These are phyloP conservation scores for Anguilla marmorata DNA, from an alignment of 2,797 vertebrate species.

Conservation along the genomic window DNA sequence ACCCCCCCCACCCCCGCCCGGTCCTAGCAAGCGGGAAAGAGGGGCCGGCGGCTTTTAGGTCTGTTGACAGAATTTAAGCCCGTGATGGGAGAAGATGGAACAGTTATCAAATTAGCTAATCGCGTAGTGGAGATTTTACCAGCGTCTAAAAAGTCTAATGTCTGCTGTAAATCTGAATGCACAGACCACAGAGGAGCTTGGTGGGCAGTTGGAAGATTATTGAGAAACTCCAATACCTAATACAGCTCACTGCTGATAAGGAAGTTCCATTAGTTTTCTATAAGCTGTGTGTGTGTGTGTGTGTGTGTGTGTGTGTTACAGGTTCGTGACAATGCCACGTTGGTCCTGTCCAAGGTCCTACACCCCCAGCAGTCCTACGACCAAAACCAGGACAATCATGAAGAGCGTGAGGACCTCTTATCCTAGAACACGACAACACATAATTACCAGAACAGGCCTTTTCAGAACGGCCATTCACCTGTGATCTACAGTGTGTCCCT, in stretches of 20 bases:
- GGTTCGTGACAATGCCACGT: conserved; percentile 91
- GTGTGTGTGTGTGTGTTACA: conserved; percentile 61
- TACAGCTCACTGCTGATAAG: not conserved
- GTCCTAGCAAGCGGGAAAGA: too few species aligned
- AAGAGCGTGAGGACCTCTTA: conserved; percentile 82
- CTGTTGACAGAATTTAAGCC: not conserved
- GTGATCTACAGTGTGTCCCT: not conserved
- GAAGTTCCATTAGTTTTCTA: not conserved
- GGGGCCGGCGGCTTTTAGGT: not conserved
- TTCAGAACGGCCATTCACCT: not conserved
- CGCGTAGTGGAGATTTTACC: not conserved
- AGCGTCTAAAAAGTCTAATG: not conserved
- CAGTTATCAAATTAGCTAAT: not conserved
- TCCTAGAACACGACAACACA: not conserved
- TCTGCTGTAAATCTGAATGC: not conserved
- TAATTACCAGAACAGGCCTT: not conserved
- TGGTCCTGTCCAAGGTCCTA: conserved; percentile 85
- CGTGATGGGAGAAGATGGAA: not conserved
- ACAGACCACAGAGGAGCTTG: not conserved
- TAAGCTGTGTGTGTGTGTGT: conserved; percentile 22
- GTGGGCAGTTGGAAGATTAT: not conserved
- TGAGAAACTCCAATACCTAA: not conserved
- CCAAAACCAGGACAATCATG: conserved; percentile 92
- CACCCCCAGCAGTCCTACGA: conserved; percentile 90
- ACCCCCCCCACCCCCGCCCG: too few species aligned